A percentile compares a stretch with the other conserved stretches of the same genome.
phyloP scores from a whole-genome alignment of 2,113 vertebrate species.

The Serranochromis macrocephalus region DNA sequence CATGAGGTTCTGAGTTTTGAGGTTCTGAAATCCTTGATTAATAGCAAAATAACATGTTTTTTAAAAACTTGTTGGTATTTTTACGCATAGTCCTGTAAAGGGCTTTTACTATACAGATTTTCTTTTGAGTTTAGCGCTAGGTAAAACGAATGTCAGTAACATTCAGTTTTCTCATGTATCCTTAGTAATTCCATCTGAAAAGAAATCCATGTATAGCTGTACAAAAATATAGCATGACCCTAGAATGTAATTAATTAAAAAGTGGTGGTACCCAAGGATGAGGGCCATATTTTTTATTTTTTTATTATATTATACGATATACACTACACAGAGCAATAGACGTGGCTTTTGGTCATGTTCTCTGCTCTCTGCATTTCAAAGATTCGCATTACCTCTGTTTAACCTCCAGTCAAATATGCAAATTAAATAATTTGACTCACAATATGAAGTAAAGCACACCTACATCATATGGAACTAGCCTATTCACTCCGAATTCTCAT shows the following conservation, averaged over 20 bases:
- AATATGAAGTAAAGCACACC: neutral
- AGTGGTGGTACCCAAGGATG: neutral
- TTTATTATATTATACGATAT: neutral
- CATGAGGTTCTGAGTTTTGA: neutral
- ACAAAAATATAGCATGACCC: neutral
- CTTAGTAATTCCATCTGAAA: neutral
- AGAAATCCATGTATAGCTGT: neutral
- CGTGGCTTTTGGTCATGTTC: neutral
- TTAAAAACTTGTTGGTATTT: neutral
- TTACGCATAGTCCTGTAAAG: neutral
- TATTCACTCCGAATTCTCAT: neutral
- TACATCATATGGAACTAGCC: neutral
- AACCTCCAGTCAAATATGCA: constrained; percentile 39
- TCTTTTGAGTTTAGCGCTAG: neutral
- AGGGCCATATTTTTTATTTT: neutral
- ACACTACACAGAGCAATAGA: neutral
- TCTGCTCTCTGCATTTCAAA: neutral
- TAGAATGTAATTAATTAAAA: neutral
- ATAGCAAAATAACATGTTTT: neutral
- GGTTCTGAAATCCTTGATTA: neutral
- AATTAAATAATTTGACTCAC: constrained; percentile 29
- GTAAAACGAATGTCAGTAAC: neutral
- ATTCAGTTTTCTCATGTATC: neutral
- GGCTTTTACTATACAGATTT: neutral
- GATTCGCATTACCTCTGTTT: constrained; percentile 20